Evolutionary conservation across 2,113 vertebrate species (phyloP), one percentile per base, ranked within the genome.

Genomic region (Triplophysa rosa): DNA sequence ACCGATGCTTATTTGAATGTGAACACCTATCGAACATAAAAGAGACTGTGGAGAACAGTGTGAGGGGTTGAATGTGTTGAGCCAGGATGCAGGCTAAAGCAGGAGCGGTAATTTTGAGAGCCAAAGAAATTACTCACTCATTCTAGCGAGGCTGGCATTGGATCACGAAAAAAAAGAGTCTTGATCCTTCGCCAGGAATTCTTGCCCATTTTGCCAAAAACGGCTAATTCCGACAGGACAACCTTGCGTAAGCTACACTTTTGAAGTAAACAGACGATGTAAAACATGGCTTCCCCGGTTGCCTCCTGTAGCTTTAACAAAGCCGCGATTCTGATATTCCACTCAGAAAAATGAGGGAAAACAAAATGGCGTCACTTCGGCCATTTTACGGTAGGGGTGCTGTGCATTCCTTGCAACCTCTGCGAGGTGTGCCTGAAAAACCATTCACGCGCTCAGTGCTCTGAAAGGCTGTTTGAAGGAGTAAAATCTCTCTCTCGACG

Each of bases 281-380:
- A 87, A 88, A 90, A 91, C 84, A 90, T 90, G 90, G 87, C 90
- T 89, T 88, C 87, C 87, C 85, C 89, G 89, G 89, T 89, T 91
- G 90, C 89, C 89, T 89, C 87, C 81, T 87, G 86, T 88, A 89
- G 87, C 88, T 87, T 72, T 89, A 71, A 88, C 88, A 88, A 90
- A 88, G 85, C 89, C 87, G 83, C 78, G 87, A 90, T 90, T 90
- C 89, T 90, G 88, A 85, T 83, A 85, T 88, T 85, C 87, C 81
- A 73, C 89, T 89, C 81, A 89, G 87, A 87, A 89, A 85, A 84
- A 52, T 65, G 45, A 21, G 21, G 87, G 86, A 82, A 90, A 90
- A 87, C 91, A 92, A 93, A 93, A 93, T 93, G 92, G 92, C 90
- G 83, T 54, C 52, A 19, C 77, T 82, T 90, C 92, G 82, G 91